Conservation (phyloP, 1,140 invertebrate genomes). For the Epicauta chinensis region DNA sequence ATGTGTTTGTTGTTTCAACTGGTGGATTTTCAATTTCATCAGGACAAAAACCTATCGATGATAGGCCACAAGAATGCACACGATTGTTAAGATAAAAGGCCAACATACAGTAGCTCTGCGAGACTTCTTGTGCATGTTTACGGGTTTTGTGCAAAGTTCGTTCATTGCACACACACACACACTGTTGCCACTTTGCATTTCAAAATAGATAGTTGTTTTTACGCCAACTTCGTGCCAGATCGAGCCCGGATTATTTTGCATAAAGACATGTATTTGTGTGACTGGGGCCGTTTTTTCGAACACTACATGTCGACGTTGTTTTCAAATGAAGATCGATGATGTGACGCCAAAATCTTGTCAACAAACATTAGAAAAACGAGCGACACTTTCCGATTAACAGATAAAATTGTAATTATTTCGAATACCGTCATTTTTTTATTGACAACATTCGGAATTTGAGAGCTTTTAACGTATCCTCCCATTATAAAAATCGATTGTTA, state of each 20-base stretch:
- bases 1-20: slow-evolving; percentile 4
- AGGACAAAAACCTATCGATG: slow-evolving; percentile 23
- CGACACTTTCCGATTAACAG: no score
- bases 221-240: slow-evolving; percentile 38
- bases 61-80: slow-evolving; percentile 28
- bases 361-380: no score
- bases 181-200: slow-evolving; percentile 37
- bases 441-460: no score
- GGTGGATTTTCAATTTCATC: slow-evolving; percentile 27
- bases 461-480: no score
- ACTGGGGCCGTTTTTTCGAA: slow-evolving; percentile 18
- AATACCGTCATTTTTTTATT: no score
- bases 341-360: neutral
- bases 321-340: slow-evolving; percentile 34
- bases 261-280: slow-evolving; percentile 36
- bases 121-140: slow-evolving; percentile 31
- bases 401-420: no score
- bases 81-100: slow-evolving; percentile 34
- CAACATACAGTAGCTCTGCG: slow-evolving; percentile 24
- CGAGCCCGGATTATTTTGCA: slow-evolving; percentile 35
- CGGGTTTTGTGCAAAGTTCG: slow-evolving; percentile 28
- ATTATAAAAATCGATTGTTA: no score
- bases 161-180: slow-evolving; percentile 7
- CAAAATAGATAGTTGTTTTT: slow-evolving; percentile 35
- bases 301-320: slow-evolving; percentile 22